These are phyloP conservation scores for Pogonophryne albipinna DNA, from an alignment of 2,797 vertebrate genomes.

Conservation along the genomic window DNA sequence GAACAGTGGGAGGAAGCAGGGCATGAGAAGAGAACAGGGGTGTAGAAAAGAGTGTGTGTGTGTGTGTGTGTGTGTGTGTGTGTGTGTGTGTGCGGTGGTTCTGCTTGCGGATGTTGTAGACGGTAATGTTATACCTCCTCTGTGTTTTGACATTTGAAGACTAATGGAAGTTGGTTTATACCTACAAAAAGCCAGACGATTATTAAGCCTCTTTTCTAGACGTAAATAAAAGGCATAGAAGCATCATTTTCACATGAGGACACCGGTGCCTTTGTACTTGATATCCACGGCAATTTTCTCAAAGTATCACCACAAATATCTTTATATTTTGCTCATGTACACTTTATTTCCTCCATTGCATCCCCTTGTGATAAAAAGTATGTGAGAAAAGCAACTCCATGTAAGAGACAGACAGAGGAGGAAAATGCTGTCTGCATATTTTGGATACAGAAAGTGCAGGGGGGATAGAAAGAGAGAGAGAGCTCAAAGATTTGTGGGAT, in stretches of 20 bases:
- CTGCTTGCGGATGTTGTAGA: slow-evolving; percentile 71
- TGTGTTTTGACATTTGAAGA: slow-evolving; percentile 80
- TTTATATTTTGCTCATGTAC: slow-evolving; percentile 6
- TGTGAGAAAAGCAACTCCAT: neutral
- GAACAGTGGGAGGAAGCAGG: slow-evolving; percentile 56
- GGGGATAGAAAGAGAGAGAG: slow-evolving; percentile 5
- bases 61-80: slow-evolving; percentile 53
- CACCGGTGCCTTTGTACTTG: slow-evolving; percentile 25
- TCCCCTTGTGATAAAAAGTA: neutral
- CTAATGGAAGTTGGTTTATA: slow-evolving; percentile 68
- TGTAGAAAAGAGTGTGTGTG: slow-evolving; percentile 41
- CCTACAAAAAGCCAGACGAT: slow-evolving; percentile 59
- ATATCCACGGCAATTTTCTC: slow-evolving; percentile 1
- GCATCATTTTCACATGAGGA: slow-evolving; percentile 55
- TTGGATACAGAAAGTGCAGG: slow-evolving; percentile 57
- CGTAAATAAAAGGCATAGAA: slow-evolving; percentile 54
- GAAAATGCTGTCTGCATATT: slow-evolving; percentile 74
- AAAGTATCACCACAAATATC: slow-evolving; percentile 17
- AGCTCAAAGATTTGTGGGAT: slow-evolving; percentile 22
- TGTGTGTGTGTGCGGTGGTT: slow-evolving; percentile 47
- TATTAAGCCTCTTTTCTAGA: slow-evolving; percentile 57
- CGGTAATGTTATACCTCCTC: slow-evolving; percentile 73
- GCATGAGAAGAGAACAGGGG: slow-evolving; percentile 41
- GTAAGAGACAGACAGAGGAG: slow-evolving; percentile 47
- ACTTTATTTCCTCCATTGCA: neutral